Evolutionary conservation across 2,797 vertebrate species (phyloP).

Genomic region (Smutsia temminckii): DNA sequence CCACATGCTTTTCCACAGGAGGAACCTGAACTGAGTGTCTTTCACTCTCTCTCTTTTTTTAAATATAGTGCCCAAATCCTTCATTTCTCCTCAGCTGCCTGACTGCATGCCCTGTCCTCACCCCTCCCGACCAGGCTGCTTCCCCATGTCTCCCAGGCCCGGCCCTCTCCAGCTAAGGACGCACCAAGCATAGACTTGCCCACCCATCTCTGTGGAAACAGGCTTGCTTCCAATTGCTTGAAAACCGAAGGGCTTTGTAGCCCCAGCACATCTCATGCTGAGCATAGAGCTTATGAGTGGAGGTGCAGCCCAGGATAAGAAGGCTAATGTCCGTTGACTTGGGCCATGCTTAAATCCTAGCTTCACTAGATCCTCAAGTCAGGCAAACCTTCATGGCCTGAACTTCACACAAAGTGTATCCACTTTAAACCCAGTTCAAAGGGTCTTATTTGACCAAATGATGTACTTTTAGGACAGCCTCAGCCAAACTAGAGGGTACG

Average conservation of each 20-base stretch:
- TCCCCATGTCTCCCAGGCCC: neutral
- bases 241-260: neutral
- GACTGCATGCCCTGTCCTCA: neutral
- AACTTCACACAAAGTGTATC: neutral
- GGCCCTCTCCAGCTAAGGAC: neutral
- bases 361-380: neutral
- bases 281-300: neutral
- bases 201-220: neutral
- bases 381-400: neutral
- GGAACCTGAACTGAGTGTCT: neutral
- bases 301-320: neutral
- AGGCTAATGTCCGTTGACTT: neutral
- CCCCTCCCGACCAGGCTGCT: neutral
- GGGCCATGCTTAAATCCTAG: neutral
- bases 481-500: neutral
- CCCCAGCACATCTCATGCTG: neutral
- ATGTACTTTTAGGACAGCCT: neutral
- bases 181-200: neutral
- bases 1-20: neutral
- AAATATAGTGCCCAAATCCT: neutral
- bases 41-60: neutral
- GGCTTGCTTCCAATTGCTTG: neutral
- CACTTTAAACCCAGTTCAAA: neutral
- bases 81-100: neutral
- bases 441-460: neutral